These are phyloP conservation scores for Rhyacichthys aspro DNA, from an alignment of 2,797 vertebrate genomes.

Conservation along the genomic window DNA sequence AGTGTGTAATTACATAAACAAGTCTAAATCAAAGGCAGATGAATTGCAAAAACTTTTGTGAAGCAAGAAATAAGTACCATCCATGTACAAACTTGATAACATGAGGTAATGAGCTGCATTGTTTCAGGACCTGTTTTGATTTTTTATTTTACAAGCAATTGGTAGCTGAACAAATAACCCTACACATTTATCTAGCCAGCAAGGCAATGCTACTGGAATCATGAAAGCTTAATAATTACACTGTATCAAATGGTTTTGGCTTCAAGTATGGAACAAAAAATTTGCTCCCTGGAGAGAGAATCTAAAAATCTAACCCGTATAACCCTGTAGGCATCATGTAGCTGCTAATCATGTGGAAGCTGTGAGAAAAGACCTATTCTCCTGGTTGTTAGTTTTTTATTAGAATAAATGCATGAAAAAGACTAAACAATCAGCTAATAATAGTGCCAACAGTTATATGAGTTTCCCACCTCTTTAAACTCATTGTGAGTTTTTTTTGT, in stretches of 20 bases:
- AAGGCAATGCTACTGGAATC: slow-evolving; percentile 51
- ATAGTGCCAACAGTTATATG: slow-evolving; percentile 27
- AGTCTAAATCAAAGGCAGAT: slow-evolving; percentile 42
- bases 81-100: slow-evolving; percentile 46
- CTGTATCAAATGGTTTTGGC: slow-evolving; percentile 64
- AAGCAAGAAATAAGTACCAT: not conserved
- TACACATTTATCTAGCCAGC: slow-evolving; percentile 40
- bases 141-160: slow-evolving; percentile 61
- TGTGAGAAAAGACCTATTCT: slow-evolving; percentile 44
- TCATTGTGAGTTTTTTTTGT: slow-evolving; percentile 15
- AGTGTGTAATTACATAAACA: slow-evolving; percentile 32
- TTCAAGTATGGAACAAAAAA: slow-evolving; percentile 43
- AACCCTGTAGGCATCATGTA: slow-evolving; percentile 36
- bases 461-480: slow-evolving; percentile 43
- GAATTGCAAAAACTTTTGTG: slow-evolving; percentile 39
- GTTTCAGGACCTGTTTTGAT: slow-evolving; percentile 43
- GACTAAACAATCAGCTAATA: slow-evolving; percentile 30
- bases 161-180: slow-evolving; percentile 53
- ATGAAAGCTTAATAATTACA: slow-evolving; percentile 67
- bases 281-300: slow-evolving; percentile 49
- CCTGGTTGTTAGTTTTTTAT: slow-evolving; percentile 5
- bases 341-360: slow-evolving; percentile 31
- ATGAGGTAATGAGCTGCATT: slow-evolving; percentile 48
- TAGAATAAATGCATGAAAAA: slow-evolving; percentile 26
- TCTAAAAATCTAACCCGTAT: slow-evolving; percentile 52